A percentile compares a stretch with the other conserved stretches of the same genome.
Evolutionary conservation across 2,113 vertebrate species (phyloP).

Genomic region (Bufo bufo): DNA sequence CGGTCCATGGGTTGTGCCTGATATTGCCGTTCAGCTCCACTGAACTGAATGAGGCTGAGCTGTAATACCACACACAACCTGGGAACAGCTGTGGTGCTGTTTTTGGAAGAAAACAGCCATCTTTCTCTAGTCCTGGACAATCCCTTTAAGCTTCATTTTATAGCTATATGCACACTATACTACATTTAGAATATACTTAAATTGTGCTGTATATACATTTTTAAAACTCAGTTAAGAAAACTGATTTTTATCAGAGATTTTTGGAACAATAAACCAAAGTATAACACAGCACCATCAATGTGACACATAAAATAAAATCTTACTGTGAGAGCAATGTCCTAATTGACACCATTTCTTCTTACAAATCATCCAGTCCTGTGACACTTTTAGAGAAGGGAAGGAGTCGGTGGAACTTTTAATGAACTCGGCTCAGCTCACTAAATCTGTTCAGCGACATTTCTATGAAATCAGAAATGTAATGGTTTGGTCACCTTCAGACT

Average conservation of each 20-base stretch:
- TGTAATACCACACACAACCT: no score
- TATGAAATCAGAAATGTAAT: not conserved
- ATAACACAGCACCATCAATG: not conserved
- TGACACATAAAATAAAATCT: not conserved
- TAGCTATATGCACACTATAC: no score
- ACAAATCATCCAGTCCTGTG: not conserved
- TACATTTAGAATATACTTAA: not conserved
- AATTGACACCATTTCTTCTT: conserved; percentile 8
- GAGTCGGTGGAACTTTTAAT: not conserved
- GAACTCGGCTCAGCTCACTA: not conserved
- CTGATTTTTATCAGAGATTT: no score
- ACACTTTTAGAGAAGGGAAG: not conserved
- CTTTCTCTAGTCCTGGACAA: no score
- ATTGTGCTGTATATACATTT: not conserved
- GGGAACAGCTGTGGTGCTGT: no score
- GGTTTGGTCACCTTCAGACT: not conserved
- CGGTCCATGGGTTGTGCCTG: no score
- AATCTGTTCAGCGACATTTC: not conserved
- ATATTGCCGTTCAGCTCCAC: no score
- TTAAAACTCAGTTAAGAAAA: not conserved
- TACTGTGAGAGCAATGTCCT: not conserved
- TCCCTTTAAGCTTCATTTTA: no score
- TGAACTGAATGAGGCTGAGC: no score
- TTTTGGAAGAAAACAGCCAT: no score
- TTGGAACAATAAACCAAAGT: not conserved